Conservation (phyloP, 1,140 invertebrate species). For the Platyscapa corneri region DNA sequence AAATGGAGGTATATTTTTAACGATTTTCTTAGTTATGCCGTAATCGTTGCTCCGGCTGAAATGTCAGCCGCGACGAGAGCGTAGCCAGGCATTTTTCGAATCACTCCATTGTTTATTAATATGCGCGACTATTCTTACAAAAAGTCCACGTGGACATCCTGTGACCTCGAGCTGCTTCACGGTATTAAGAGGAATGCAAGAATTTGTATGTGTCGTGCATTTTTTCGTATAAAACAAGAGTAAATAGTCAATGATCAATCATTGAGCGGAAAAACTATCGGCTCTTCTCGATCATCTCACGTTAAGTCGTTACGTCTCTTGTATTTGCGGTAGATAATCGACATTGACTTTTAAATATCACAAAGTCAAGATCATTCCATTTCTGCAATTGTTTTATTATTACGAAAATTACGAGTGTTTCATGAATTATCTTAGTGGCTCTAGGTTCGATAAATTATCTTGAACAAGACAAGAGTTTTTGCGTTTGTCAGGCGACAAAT, state of each 20-base stretch:
- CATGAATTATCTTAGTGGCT: neutral
- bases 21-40: neutral
- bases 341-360: constrained; percentile 5
- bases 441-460: constrained; percentile 12
- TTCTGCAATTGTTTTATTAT: constrained; percentile 12
- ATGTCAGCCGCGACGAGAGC: neutral
- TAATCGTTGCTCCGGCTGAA: neutral
- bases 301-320: neutral
- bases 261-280: neutral
- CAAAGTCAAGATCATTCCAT: neutral
- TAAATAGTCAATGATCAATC: neutral
- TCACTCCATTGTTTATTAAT: neutral
- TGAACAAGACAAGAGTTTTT: neutral
- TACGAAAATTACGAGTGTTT: neutral
- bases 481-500: neutral
- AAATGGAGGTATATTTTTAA: neutral
- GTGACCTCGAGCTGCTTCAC: neutral
- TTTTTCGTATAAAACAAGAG: neutral
- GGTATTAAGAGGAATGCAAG: neutral
- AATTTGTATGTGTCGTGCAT: neutral
- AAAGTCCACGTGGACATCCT: neutral
- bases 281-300: neutral
- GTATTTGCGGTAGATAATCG: neutral
- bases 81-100: neutral
- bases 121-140: neutral